Evolutionary conservation across 2,113 vertebrate genomes (phyloP).

Genomic region (Cottus gobio): DNA sequence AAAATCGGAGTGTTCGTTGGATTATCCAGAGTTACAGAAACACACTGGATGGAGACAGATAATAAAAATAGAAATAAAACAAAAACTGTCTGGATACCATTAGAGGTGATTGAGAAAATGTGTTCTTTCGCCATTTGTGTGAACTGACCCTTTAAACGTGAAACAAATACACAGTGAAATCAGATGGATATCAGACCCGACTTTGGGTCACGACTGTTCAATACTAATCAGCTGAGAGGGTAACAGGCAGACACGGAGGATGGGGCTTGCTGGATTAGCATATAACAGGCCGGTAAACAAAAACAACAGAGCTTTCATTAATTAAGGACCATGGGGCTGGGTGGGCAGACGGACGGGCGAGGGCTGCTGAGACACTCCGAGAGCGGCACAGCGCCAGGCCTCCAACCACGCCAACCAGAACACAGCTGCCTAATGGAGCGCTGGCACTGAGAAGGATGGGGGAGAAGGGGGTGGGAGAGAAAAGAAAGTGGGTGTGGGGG

Average conservation of each 20-base stretch:
- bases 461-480: not conserved
- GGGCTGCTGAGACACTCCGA: slow-evolving; percentile 66
- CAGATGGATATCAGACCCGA: slow-evolving; percentile 19
- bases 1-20: too few relatives aligned
- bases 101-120: not conserved
- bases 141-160: not conserved
- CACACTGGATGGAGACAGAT: too few relatives aligned
- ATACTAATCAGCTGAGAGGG: slow-evolving; percentile 42
- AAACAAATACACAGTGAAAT: not conserved
- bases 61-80: not conserved
- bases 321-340: slow-evolving; percentile 72
- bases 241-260: slow-evolving; percentile 40
- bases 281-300: slow-evolving; percentile 75
- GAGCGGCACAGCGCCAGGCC: slow-evolving; percentile 71
- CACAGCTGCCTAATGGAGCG: slow-evolving; percentile 82
- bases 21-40: too few relatives aligned
- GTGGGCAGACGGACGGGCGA: slow-evolving; percentile 69
- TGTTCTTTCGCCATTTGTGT: not conserved
- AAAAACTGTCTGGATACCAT: not conserved
- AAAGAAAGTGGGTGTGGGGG: not conserved
- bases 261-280: slow-evolving; percentile 63
- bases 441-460: slow-evolving; percentile 68
- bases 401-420: slow-evolving; percentile 76
- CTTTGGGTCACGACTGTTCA: slow-evolving; percentile 17
- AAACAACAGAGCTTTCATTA: slow-evolving; percentile 76